Percentiles rank a stretch among this genome's conserved stretches.
These are phyloP conservation scores for Drosophila paramelanica DNA, from an alignment of 2,888 invertebrate genomes.

Conservation along the genomic window DNA sequence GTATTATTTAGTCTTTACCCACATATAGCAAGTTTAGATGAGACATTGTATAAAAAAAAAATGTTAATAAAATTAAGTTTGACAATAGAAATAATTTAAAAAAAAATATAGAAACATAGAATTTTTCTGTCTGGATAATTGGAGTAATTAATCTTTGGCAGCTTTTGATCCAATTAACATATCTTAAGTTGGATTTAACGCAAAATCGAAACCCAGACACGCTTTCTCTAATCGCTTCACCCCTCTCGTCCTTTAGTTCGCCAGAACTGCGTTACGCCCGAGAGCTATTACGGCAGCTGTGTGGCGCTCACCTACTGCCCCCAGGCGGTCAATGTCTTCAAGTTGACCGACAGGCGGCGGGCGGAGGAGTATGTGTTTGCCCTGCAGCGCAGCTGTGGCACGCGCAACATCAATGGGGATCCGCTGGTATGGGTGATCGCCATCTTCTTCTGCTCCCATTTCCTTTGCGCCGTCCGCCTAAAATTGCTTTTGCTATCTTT, in stretches of 20 bases:
- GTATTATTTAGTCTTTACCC: too few relatives aligned
- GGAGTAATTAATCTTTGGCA: too few relatives aligned
- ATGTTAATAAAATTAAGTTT: too few relatives aligned
- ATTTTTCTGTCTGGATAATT: too few relatives aligned
- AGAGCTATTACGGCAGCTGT: slow-evolving; percentile 82
- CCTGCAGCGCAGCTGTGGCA: slow-evolving; percentile 81
- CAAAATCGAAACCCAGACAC: not conserved
- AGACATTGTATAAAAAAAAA: too few relatives aligned
- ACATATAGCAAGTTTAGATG: too few relatives aligned
- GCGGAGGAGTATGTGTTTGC: slow-evolving; percentile 78
- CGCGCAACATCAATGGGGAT: slow-evolving; percentile 77
- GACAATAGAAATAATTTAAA: too few relatives aligned
- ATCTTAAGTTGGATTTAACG: too few relatives aligned
- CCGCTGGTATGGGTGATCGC: slow-evolving; percentile 76
- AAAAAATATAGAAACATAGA: too few relatives aligned
- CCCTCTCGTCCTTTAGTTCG: slow-evolving; percentile 43
- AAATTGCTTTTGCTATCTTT: slow-evolving; percentile 10
- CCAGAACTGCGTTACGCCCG: slow-evolving; percentile 81
- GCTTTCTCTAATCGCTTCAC: not conserved
- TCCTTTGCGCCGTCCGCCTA: not conserved
- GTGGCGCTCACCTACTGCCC: slow-evolving; percentile 80
- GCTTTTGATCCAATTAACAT: too few relatives aligned
- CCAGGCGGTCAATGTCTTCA: slow-evolving; percentile 76
- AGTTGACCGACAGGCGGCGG: slow-evolving; percentile 59
- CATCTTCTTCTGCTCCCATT: not conserved